Evolutionary conservation across 2,888 invertebrate species (phyloP).

Genomic region (Troglohyphantes excavatus): DNA sequence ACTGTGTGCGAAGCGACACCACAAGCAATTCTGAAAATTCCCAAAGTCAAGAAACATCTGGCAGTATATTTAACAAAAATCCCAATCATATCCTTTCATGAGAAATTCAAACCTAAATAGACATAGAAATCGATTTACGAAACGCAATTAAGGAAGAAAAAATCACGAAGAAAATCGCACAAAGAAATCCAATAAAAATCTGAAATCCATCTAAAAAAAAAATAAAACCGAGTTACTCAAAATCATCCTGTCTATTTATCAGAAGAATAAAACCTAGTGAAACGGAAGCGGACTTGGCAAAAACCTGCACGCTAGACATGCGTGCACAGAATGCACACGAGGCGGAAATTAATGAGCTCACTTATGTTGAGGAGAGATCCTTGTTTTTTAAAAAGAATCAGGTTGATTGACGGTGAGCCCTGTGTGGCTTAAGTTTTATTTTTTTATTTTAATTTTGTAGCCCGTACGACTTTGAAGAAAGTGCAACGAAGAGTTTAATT

Average conservation of each 20-base stretch:
- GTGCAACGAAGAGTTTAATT: constrained; percentile 27
- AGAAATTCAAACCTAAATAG: no score
- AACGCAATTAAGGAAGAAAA: no score
- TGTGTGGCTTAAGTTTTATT: constrained; percentile 34
- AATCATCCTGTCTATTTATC: constrained; percentile 44
- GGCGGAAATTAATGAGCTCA: constrained; percentile 52
- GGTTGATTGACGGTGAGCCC: constrained; percentile 43
- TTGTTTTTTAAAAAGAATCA: constrained; percentile 6
- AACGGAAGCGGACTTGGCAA: constrained; percentile 1
- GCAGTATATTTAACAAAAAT: no score
- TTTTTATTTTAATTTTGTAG: neutral
- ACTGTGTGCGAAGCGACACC: no score
- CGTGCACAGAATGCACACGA: constrained; percentile 31
- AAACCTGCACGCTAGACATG: constrained; percentile 23
- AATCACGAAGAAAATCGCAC: constrained; percentile 5
- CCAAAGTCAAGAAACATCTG: no score
- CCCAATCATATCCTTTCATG: no score
- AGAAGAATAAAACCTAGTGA: constrained; percentile 16
- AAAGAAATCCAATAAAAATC: neutral
- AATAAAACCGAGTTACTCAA: constrained; percentile 31
- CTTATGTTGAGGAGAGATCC: constrained; percentile 13
- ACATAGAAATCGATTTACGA: no score
- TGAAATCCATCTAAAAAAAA: constrained; percentile 11
- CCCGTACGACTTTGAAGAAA: constrained; percentile 12
- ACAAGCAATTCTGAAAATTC: no score